Conservation (phyloP, 2,797 vertebrate genomes). For the Melanotaenia maccullochi region DNA sequence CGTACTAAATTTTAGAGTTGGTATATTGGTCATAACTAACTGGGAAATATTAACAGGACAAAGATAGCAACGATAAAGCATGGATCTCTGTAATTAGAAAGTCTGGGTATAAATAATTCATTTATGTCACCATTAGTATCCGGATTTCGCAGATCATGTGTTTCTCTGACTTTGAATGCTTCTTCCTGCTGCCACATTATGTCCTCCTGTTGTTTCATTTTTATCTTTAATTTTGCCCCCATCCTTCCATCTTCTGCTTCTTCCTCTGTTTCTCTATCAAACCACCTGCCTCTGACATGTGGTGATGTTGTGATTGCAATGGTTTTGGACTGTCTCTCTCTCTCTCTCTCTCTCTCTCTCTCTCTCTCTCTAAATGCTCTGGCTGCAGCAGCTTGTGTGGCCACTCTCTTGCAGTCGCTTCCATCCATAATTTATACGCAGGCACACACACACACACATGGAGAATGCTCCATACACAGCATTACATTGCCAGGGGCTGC, state of each 20-base stretch:
- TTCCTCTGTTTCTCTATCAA: constrained; percentile 30
- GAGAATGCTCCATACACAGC: constrained; percentile 54
- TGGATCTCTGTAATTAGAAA: constrained; percentile 53
- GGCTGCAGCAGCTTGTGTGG: constrained; percentile 74
- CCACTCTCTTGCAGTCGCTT: constrained; percentile 58
- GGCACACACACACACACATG: constrained; percentile 18
- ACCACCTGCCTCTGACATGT: constrained; percentile 64
- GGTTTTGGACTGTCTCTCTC: constrained; percentile 59
- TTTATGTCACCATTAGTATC: constrained; percentile 60
- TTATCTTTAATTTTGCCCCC: constrained; percentile 23
- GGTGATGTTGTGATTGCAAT: constrained; percentile 56
- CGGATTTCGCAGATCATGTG: constrained; percentile 52
- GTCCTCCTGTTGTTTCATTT: constrained; percentile 34
- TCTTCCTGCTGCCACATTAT: constrained; percentile 53
- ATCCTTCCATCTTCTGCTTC: constrained; percentile 10
- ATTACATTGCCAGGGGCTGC: constrained; percentile 76
- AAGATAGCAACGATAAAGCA: constrained; percentile 43
- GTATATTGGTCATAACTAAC: constrained; percentile 32
- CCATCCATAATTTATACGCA: constrained; percentile 76
- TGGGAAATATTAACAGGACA: constrained; percentile 45
- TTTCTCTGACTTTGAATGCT: constrained; percentile 47
- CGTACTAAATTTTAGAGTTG: constrained; percentile 16
- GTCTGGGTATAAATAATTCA: constrained; percentile 65
- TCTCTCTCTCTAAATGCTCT: constrained; percentile 36
- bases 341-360: constrained; percentile 15